phyloP scores from a whole-genome alignment of 1,140 invertebrate genomes.

The Calycopis cecrops region DNA sequence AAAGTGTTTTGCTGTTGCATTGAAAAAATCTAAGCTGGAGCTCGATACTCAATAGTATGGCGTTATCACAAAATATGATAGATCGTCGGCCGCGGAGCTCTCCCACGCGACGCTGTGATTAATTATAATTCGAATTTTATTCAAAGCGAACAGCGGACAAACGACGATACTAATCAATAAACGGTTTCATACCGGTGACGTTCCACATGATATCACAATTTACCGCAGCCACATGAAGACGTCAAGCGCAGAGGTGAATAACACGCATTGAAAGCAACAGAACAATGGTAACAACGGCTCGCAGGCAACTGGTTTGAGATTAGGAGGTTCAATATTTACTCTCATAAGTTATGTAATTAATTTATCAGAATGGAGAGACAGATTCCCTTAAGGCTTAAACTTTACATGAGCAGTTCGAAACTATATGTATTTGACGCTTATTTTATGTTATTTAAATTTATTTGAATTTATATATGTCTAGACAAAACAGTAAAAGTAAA shows the following conservation, averaged over 20 bases:
- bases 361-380: no score
- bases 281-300: constrained; percentile 4
- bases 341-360: no score
- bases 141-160: constrained; percentile 74
- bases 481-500: no score
- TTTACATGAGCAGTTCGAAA: no score
- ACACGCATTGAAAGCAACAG: constrained; percentile 21
- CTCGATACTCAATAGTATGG: constrained; percentile 60
- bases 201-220: constrained; percentile 69
- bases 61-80: constrained; percentile 74
- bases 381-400: no score
- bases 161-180: constrained; percentile 74
- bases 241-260: constrained; percentile 51
- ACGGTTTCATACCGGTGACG: constrained; percentile 70
- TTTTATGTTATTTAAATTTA: no score
- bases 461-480: no score
- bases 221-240: constrained; percentile 67
- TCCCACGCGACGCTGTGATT: constrained; percentile 70
- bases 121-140: constrained; percentile 75
- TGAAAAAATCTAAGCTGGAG: constrained; percentile 42
- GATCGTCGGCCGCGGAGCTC: constrained; percentile 64
- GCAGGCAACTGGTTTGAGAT: not conserved
- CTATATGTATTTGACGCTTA: no score
- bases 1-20: constrained; percentile 45
- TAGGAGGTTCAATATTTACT: no score